Evolutionary conservation across 1,140 invertebrate genomes (phyloP).

Genomic region (Trichoplusia ni): DNA sequence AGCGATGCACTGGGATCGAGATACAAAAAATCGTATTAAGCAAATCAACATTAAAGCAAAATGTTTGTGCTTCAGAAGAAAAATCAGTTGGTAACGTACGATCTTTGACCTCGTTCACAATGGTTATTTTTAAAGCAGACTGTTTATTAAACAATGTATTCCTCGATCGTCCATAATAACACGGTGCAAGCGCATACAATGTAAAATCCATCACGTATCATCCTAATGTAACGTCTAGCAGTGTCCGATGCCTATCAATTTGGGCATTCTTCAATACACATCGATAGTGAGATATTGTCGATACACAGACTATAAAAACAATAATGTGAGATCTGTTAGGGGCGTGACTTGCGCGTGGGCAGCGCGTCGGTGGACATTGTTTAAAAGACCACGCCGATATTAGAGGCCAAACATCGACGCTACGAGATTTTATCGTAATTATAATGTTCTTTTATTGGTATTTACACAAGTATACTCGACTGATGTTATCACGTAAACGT

Average conservation of each 20-base stretch:
- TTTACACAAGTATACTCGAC: slow-evolving; percentile 65
- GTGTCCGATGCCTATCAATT: slow-evolving; percentile 55
- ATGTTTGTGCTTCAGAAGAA: neutral
- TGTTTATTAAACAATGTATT: slow-evolving; percentile 28
- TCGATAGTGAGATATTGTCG: slow-evolving; percentile 54
- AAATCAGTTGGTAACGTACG: neutral
- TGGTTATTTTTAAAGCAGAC: slow-evolving; percentile 1
- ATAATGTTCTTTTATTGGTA: slow-evolving; percentile 74
- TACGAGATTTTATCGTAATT: slow-evolving; percentile 69
- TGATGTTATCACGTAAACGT: slow-evolving; percentile 35
- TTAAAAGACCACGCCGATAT: slow-evolving; percentile 56
- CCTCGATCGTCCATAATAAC: slow-evolving; percentile 19
- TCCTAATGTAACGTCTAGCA: slow-evolving; percentile 28
- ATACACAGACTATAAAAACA: slow-evolving; percentile 52
- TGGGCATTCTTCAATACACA: slow-evolving; percentile 54
- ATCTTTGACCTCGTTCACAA: slow-evolving; percentile 5
- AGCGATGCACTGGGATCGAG: neutral
- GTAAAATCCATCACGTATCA: slow-evolving; percentile 26
- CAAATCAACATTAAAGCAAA: no score
- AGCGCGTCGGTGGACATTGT: slow-evolving; percentile 68
- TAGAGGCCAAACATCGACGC: slow-evolving; percentile 63
- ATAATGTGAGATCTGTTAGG: slow-evolving; percentile 56
- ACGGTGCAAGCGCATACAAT: slow-evolving; percentile 23
- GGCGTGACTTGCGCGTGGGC: slow-evolving; percentile 67
- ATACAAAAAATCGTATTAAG: neutral